Conservation (phyloP, 2,797 vertebrate genomes). For the Gallinago nigripennis region DNA sequence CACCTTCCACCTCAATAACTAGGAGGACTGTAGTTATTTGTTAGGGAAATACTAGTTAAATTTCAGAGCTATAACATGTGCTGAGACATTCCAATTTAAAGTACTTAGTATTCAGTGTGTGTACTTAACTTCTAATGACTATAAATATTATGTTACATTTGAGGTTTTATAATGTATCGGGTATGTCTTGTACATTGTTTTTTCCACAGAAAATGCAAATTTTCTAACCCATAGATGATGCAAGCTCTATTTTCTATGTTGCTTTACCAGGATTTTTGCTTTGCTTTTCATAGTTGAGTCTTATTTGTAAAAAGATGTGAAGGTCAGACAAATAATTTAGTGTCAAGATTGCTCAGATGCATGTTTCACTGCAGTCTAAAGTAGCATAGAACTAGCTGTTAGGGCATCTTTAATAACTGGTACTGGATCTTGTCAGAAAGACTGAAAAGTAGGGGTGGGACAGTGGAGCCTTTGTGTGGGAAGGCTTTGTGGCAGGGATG, state of each 20-base stretch:
- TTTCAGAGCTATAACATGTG: background rate
- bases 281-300: background rate
- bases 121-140: constrained; percentile 13
- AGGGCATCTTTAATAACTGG: background rate
- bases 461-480: background rate
- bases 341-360: background rate
- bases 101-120: background rate
- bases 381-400: background rate
- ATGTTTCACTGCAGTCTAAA: background rate
- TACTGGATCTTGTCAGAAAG: background rate
- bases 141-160: background rate
- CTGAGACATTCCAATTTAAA: background rate
- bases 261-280: background rate
- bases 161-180: background rate
- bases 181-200: background rate
- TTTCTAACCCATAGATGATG: background rate
- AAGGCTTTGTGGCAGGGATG: background rate
- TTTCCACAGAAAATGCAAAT: background rate
- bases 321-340: background rate
- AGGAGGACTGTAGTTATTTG: background rate
- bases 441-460: background rate
- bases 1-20: constrained; percentile 38
- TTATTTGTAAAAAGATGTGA: background rate
- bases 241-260: background rate
- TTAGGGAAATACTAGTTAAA: constrained; percentile 29